Base-by-base conservation (phyloP, 2,888 invertebrate species). In the Xanthorhoe spadicearia region DNA sequence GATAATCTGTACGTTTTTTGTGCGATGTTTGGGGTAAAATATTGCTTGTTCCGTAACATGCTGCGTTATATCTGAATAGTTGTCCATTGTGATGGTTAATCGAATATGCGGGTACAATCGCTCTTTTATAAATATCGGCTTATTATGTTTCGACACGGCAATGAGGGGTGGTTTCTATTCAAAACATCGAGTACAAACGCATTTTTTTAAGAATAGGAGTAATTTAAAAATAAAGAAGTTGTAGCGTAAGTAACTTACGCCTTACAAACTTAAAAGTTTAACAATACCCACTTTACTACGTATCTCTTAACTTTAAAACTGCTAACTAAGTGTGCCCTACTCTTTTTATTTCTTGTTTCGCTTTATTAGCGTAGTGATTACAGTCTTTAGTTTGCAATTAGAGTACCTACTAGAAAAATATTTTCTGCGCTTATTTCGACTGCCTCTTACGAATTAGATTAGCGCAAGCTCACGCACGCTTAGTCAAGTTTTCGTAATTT, bases 51-150 rank as follows among this genome's bases (percentile, higher is more conserved):
- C 82, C 82, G 79, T 80, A 87, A 90, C 86, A 85, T 73, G 74
- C 83, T 91, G 88, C 82, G 80, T 74, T 75, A 76, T 77, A 78
- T 78, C 75, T 80, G 77, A 85, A 85, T 83, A 79, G 76, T 75
- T 74, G 72, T 77, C 85, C 71, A 84, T 89, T 89, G 86, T 88
- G 82, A 74, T 65, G 76, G 75, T 80, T 86, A 85, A 89, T 87
- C 83, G 87, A 85, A 87, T 82, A 88, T 88, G 88, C 87, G 90
- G 89, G 88, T 72, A 82, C 84, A 83, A 87, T 88, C 87, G 84
- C 81, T 83, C 83, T 80, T 84, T 79, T 81, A 77, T 81, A 76
- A 79, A 79, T 78, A 72, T 76, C 74, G 74, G 64, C 48, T 71
- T 70, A 69, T 72, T 71, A 64, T 67, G 61, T 71, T 68, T 52